Evolutionary conservation across 2,888 invertebrate genomes (phyloP), one percentile per base, ranked within the genome.

Genomic region (Clitarchus hookeri): DNA sequence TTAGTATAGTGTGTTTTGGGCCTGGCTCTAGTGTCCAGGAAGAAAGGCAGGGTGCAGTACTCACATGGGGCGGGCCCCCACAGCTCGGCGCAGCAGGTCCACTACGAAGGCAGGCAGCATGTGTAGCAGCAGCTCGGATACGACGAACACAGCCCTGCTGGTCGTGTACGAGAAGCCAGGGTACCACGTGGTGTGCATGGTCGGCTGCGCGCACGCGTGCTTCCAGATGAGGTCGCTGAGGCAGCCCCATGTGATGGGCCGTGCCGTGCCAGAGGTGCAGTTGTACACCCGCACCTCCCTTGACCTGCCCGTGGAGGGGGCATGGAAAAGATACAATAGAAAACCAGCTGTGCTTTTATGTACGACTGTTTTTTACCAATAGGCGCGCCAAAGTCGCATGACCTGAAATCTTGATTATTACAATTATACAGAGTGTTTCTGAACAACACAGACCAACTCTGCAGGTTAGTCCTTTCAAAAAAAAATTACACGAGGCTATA

Each of bases 61-160:
- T 65, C 65, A 65, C 65, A 65, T n/a, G 65, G 65, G 65, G 65
- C 65, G 65, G 8, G 65, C 3, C 65, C 65, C 65, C 65, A n/a
- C 65, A 3, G 65, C 65, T 8, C n/a, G 19, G 8, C 65, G 65
- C 65, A 65, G 23, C 65, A 65, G 65, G 79, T 86, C 86, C 27
- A 86, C 19, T 0, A 86, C n/a, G n/a, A 85, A 25, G 6, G 86
- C 86, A 13, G 86, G 86, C 44, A 86, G 26, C 27, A 85, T 79
- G 77, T 86, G 86, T 1, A 86, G 80, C 0, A 86, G 16, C 8
- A 85, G 11, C n/a, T 53, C 48, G n/a, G 79, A 80, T 12, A 86
- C 27, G 9, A 83, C 16, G n/a, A 84, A 83, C 65, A 85, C 0
- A 8, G 36, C 26, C 8, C 82, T 44, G 65, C 79, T 77, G 23